Percentiles rank a stretch among this genome's conserved stretches.
These are phyloP conservation scores for Gobio occitaniae DNA, from an alignment of 2,797 vertebrate species.

Conservation along the genomic window DNA sequence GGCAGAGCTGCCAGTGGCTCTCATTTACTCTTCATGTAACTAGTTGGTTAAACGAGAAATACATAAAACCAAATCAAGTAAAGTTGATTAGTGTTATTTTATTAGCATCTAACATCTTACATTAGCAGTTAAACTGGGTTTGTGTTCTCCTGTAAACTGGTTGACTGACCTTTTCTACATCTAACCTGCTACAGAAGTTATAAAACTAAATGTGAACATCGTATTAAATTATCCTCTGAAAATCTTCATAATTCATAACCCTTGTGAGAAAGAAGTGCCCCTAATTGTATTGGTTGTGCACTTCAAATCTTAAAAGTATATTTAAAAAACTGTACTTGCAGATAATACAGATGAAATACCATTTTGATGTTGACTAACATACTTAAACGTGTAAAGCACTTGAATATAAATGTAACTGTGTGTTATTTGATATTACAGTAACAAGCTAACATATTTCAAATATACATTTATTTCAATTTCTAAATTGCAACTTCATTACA, in stretches of 20 bases:
- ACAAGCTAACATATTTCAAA: neutral
- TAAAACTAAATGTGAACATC: neutral
- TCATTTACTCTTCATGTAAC: slow-evolving; percentile 30
- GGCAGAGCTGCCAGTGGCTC: slow-evolving; percentile 37
- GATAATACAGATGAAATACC: neutral
- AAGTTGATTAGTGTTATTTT: neutral
- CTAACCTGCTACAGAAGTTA: neutral
- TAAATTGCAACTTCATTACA: neutral
- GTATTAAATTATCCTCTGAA: neutral
- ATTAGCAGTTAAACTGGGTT: neutral
- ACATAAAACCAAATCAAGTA: slow-evolving; percentile 12
- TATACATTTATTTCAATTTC: too few species aligned
- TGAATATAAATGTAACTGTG: neutral
- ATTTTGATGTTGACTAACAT: neutral
- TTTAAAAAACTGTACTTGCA: neutral
- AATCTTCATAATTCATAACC: neutral
- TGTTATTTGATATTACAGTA: neutral
- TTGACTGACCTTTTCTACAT: neutral
- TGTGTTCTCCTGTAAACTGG: neutral
- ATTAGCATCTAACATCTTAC: neutral
- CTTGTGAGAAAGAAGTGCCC: neutral
- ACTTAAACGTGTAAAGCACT: too few species aligned
- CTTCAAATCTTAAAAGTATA: neutral
- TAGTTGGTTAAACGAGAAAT: slow-evolving; percentile 1
- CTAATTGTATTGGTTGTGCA: neutral